A percentile compares a stretch with the other conserved stretches of the same genome.
These are phyloP conservation scores for Heteromormyrus szaboi DNA, from an alignment of 2,797 vertebrate genomes.

Conservation along the genomic window DNA sequence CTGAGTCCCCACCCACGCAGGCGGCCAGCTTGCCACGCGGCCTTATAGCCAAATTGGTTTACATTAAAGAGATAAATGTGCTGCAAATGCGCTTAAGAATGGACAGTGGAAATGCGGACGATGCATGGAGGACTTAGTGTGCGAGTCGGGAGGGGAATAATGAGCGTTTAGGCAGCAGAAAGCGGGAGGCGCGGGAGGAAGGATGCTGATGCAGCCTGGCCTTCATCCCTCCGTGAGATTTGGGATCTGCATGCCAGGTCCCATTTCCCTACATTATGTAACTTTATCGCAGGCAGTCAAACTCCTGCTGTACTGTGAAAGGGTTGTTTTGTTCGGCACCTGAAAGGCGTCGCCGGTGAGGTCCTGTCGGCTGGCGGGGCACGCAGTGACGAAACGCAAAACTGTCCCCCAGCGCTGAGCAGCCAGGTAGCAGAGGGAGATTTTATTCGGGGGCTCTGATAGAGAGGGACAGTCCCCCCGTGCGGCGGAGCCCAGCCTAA, in stretches of 20 bases:
- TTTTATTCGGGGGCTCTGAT: neutral
- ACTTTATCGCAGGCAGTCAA: constrained; percentile 61
- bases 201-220: constrained; percentile 61
- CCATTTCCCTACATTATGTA: constrained; percentile 70
- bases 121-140: constrained; percentile 75
- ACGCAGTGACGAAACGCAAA: neutral
- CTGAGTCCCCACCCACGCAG: constrained; percentile 53
- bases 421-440: neutral
- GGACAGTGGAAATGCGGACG: constrained; percentile 76
- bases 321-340: constrained; percentile 55
- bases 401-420: neutral
- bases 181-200: constrained; percentile 59
- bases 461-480: neutral
- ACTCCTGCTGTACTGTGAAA: constrained; percentile 57
- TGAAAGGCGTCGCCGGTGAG: neutral
- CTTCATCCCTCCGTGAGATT: constrained; percentile 62
- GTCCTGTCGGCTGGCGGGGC: too few species aligned
- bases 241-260: constrained; percentile 64
- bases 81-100: constrained; percentile 76
- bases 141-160: constrained; percentile 61
- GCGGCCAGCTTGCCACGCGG: constrained; percentile 60
- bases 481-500: neutral
- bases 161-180: constrained; percentile 60
- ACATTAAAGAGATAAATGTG: constrained; percentile 76
- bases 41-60: constrained; percentile 77